phyloP scores from a whole-genome alignment of 2,888 invertebrate genomes.

The Lasioglossum morio region DNA sequence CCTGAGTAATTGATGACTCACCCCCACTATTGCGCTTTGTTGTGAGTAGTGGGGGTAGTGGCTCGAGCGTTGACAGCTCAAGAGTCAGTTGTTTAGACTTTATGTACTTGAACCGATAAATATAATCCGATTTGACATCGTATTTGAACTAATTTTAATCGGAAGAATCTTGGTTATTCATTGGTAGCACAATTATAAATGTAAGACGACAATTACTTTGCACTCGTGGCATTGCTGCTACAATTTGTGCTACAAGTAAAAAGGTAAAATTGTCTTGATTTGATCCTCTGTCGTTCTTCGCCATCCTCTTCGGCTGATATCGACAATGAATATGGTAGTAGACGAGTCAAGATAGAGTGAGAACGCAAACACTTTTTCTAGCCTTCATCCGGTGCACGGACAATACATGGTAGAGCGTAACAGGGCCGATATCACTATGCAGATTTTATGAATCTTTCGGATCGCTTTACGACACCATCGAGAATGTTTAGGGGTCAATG shows the following conservation, averaged over 20 bases:
- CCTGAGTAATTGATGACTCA: background rate
- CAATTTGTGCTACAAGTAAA: too few species aligned
- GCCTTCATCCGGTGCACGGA: background rate
- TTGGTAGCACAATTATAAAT: background rate
- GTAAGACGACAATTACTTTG: background rate
- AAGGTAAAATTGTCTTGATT: too few species aligned
- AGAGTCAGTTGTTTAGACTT: too few species aligned
- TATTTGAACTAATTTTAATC: background rate
- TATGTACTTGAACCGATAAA: background rate
- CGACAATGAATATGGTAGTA: too few species aligned
- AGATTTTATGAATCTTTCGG: constrained; percentile 48
- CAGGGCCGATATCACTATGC: constrained; percentile 31
- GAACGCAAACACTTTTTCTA: background rate
- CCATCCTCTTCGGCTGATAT: too few species aligned
- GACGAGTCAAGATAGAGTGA: background rate
- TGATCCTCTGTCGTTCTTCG: background rate
- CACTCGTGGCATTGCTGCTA: too few species aligned
- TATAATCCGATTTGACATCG: background rate
- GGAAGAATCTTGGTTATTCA: background rate
- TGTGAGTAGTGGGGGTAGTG: too few species aligned
- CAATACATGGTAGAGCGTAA: background rate
- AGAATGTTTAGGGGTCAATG: constrained; percentile 15
- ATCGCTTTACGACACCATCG: constrained; percentile 20
- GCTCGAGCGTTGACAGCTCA: too few species aligned
- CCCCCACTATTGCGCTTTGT: background rate